phyloP scores from a whole-genome alignment of 2,113 vertebrate genomes.

The Crotalus helleri region DNA sequence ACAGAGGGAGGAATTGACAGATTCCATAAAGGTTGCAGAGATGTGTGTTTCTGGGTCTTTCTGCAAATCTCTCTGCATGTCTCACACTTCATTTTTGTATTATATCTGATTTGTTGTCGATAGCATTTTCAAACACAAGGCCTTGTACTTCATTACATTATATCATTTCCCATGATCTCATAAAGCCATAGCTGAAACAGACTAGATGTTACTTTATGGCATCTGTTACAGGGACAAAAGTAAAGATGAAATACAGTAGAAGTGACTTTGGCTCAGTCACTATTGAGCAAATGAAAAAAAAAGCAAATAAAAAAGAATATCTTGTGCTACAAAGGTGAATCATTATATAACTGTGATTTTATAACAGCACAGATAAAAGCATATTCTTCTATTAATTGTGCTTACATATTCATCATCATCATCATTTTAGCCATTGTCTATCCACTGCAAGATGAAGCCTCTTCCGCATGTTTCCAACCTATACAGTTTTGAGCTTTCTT shows the following conservation, averaged over 20 bases:
- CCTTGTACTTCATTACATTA: background rate
- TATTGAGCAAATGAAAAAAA: background rate
- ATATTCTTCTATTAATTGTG: background rate
- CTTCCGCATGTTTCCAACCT: too few relatives aligned
- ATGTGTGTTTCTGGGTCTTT: background rate
- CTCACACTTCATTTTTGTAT: background rate
- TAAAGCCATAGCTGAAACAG: background rate
- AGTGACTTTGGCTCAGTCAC: background rate
- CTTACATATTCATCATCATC: too few relatives aligned
- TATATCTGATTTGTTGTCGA: background rate
- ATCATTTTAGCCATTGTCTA: too few relatives aligned
- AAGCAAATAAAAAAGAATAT: background rate
- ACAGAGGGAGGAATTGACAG: background rate
- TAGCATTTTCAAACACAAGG: slow-evolving; percentile 6
- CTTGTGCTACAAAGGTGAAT: background rate
- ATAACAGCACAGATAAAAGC: background rate
- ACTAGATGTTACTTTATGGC: background rate
- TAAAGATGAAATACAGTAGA: background rate
- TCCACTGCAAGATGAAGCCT: too few relatives aligned
- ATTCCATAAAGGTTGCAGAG: background rate
- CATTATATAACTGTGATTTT: background rate
- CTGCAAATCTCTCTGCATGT: background rate
- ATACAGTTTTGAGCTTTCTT: too few relatives aligned
- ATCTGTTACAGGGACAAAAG: background rate
- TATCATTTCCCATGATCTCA: background rate